Base-by-base conservation (phyloP, 1,140 invertebrate genomes). In the Zaprionus camerounensis region DNA sequence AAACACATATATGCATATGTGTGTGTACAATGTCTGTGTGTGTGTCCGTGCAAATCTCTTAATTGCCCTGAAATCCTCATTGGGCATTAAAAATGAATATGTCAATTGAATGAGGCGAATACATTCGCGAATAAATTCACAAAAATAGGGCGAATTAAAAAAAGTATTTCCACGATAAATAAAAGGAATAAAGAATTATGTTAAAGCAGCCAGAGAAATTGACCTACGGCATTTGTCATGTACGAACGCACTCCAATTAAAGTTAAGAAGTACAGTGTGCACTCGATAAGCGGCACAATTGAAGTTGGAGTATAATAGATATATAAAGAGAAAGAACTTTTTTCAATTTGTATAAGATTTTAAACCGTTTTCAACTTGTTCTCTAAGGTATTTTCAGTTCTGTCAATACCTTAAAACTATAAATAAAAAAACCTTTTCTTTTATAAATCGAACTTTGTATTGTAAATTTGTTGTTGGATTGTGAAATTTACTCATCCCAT, bases 1-100 rank as follows among this genome's bases (percentile, higher is more conserved):
- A 9, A 13, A 55, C 56, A 17, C n/a, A 17, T 57, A 76, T 46
- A 53, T 11, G 31, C 31, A 44, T 2, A 5, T 5, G 26, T 28
- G 6, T n/a, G 15, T 24, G 66, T 64, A 46, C 5, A 20, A 9
- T 49, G 46, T 34, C 20, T 38, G 20, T 38, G 41, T 53, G 71
- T 70, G 79, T 82, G 72, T 70, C 75, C 55, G 57, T 69, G 84
- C 66, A 88, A 88, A 88, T 88, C 84, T 85, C 84, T 88, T 88
- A 88, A 88, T 88, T 88, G 84, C 84, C 85, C 84, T 90, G 66
- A 90, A 88, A 88, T 85, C 85, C 85, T 76, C 81, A 88, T 79
- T 90, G 84, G 71, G 80, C 83, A 88, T 88, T 88, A 88, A 88
- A 88, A 88, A 81, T 88, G 83, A 90, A 88, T 88, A 88, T 71